phyloP scores from a whole-genome alignment of 2,113 vertebrate genomes.

The Hydropotes inermis region DNA sequence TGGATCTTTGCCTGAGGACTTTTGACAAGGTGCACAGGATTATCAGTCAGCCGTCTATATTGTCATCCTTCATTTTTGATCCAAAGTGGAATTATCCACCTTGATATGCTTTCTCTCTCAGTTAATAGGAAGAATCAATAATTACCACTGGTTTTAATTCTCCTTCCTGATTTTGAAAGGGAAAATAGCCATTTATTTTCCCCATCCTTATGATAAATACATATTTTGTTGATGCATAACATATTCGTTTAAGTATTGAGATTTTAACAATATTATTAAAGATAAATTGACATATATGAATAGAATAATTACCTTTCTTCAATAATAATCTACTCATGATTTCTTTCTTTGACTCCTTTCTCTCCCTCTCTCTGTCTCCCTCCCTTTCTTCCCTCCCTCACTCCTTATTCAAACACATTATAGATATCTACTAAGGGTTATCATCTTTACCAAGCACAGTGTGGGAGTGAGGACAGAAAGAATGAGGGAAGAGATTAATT shows the following conservation, averaged over 20 bases:
- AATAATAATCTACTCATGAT: not conserved
- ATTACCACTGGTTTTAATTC: not conserved
- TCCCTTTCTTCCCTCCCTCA: not conserved
- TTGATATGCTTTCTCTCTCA: not conserved
- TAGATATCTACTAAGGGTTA: not conserved
- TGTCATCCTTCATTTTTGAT: constrained; percentile 9
- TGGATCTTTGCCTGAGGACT: not conserved
- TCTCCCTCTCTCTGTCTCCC: not conserved
- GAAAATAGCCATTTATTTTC: not conserved
- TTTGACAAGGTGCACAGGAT: constrained; percentile 15
- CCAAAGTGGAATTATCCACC: not conserved
- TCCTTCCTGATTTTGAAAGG: not conserved
- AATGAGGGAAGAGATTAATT: not conserved
- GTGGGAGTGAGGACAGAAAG: not conserved
- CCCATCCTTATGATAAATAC: not conserved
- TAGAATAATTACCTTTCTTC: not conserved
- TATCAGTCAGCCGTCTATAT: not conserved
- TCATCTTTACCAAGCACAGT: not conserved
- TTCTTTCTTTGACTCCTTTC: not conserved
- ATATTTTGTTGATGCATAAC: not conserved
- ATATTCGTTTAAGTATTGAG: not conserved
- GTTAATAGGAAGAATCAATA: constrained; percentile 9
- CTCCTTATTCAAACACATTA: not conserved
- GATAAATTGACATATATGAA: not conserved
- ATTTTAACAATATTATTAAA: not conserved